Evolutionary conservation across 2,888 invertebrate species (phyloP).

Genomic region (Pteria penguin): DNA sequence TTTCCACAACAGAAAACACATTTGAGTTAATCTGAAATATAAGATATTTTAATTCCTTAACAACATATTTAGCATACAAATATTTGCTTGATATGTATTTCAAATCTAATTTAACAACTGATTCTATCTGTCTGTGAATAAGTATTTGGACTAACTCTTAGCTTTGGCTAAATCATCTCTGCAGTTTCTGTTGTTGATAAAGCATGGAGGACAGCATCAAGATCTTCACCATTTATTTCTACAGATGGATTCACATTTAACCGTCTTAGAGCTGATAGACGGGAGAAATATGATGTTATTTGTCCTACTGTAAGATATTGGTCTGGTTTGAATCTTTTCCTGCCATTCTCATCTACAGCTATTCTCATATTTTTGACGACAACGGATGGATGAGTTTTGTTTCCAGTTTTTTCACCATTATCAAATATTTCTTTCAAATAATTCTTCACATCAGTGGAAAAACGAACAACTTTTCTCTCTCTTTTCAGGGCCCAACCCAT

Average conservation of each 20-base stretch:
- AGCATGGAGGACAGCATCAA: conserved; percentile 1
- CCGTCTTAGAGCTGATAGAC: conserved; percentile 1
- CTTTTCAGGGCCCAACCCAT: conserved; percentile 21
- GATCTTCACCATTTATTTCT: conserved; percentile 8
- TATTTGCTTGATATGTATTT: too few species aligned
- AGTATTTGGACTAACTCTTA: too few species aligned
- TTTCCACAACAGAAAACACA: too few species aligned
- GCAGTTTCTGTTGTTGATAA: conserved; percentile 1
- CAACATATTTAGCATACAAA: too few species aligned
- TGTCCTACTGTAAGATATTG: conserved; percentile 3
- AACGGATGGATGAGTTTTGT: not conserved
- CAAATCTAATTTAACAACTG: too few species aligned
- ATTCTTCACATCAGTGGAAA: not conserved
- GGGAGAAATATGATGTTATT: conserved; percentile 17
- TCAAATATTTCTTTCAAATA: conserved; percentile 7
- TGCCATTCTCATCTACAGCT: not conserved
- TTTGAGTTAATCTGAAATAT: too few species aligned
- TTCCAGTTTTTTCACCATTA: conserved; percentile 5
- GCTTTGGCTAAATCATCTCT: too few species aligned
- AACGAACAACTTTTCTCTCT: conserved; percentile 7
- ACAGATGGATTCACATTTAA: too few species aligned
- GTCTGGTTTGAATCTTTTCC: not conserved
- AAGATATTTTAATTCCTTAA: too few species aligned
- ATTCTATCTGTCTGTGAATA: too few species aligned
- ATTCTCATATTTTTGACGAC: not conserved